A percentile compares a stretch with the other conserved stretches of the same genome.
Evolutionary conservation across 2,888 invertebrate genomes (phyloP).

Genomic region (Metalampra italica): DNA sequence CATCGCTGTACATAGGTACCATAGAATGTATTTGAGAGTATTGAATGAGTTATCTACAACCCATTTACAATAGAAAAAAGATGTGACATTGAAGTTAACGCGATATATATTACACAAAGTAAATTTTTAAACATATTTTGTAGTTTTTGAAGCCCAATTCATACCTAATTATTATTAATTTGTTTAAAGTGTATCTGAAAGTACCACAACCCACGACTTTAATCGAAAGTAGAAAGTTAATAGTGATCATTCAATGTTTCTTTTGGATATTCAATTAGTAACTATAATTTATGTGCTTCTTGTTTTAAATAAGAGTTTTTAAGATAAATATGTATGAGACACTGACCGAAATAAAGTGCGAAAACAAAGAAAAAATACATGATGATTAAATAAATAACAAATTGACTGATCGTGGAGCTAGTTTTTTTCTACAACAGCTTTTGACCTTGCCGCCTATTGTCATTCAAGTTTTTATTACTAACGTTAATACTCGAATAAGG

Average conservation of each 20-base stretch:
- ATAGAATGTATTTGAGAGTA: neutral
- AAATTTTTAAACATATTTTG: conserved; percentile 24
- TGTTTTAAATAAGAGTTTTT: conserved; percentile 16
- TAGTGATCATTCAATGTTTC: conserved; percentile 17
- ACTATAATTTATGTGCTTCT: conserved; percentile 36
- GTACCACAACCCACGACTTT: conserved; percentile 46
- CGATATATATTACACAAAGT: conserved; percentile 37
- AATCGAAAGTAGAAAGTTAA: conserved; percentile 39
- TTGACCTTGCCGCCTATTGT: conserved; percentile 23
- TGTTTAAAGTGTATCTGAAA: conserved; percentile 8
- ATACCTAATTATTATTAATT: conserved; percentile 13
- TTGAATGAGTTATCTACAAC: neutral
- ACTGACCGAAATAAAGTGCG: conserved; percentile 47
- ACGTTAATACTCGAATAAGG: neutral
- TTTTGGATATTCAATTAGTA: conserved; percentile 36
- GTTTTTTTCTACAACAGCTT: conserved; percentile 75
- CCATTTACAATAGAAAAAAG: conserved; percentile 22
- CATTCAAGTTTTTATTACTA: conserved; percentile 18
- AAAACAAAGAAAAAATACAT: conserved; percentile 40
- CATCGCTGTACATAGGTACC: neutral
- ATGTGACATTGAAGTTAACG: conserved; percentile 58
- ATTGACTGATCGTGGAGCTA: conserved; percentile 59
- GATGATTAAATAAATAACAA: conserved; percentile 35
- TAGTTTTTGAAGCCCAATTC: conserved; percentile 46
- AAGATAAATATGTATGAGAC: conserved; percentile 48